Conservation (phyloP, 2,113 vertebrate genomes). For the Macrotus californicus region DNA sequence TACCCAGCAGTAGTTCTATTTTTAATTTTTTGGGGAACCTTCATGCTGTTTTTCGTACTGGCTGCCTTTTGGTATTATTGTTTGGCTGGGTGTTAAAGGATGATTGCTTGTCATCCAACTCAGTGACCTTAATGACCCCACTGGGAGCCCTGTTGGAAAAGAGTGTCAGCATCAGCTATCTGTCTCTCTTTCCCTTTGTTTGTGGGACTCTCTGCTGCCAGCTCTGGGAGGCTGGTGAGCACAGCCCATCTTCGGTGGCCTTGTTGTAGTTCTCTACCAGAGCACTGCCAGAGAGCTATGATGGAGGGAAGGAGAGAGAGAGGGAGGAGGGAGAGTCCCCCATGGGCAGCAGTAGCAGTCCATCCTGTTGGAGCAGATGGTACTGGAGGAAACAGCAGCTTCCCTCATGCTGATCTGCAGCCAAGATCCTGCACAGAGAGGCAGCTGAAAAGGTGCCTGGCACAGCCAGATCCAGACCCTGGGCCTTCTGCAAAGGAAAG, state of each 20-base stretch:
- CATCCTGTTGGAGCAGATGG: slow-evolving; percentile 48
- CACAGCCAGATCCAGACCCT: background rate
- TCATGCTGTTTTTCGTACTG: background rate
- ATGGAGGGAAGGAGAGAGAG: too few species aligned
- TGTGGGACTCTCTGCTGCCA: background rate
- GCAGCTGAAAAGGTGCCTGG: background rate
- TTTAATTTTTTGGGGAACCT: background rate
- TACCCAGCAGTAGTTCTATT: background rate
- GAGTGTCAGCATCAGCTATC: background rate
- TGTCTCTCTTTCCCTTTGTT: background rate
- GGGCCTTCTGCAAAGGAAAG: background rate
- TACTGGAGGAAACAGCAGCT: background rate
- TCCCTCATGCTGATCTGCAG: background rate
- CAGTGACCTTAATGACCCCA: background rate
- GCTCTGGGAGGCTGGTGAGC: background rate
- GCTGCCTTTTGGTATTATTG: background rate
- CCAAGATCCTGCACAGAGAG: slow-evolving; percentile 23
- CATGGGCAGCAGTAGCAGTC: background rate
- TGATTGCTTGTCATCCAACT: accelerated
- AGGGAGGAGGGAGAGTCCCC: background rate
- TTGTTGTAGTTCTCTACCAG: background rate
- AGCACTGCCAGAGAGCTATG: background rate
- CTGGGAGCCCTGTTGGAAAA: background rate
- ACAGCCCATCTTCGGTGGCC: background rate
- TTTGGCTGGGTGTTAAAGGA: background rate